Percentiles rank a stretch among this genome's conserved stretches.
Evolutionary conservation across 2,113 vertebrate genomes (phyloP).

Genomic region (Nymphicus hollandicus): DNA sequence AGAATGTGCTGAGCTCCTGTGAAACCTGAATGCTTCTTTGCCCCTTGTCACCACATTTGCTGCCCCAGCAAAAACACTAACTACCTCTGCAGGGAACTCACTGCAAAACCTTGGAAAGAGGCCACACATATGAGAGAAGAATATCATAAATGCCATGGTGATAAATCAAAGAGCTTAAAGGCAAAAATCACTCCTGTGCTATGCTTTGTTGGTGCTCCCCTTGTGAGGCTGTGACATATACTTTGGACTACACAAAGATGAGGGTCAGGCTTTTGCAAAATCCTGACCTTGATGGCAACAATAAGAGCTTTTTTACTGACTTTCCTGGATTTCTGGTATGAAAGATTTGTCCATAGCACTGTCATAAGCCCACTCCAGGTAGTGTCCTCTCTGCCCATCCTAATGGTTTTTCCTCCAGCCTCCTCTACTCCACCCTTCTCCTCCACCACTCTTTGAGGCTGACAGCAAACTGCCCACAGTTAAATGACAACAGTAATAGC

Average conservation of each 20-base stretch:
- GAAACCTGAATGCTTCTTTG: not conserved
- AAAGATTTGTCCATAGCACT: not conserved
- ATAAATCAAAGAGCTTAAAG: not conserved
- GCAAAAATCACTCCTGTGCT: not conserved
- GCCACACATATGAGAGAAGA: not conserved
- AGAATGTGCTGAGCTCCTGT: not conserved
- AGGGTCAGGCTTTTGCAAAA: not conserved
- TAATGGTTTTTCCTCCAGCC: not conserved
- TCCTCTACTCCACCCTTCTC: not conserved
- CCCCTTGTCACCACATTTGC: not conserved
- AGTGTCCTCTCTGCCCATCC: not conserved
- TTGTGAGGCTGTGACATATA: not conserved
- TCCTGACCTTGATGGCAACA: not conserved
- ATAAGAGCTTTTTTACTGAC: not conserved
- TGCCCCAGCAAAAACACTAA: not conserved
- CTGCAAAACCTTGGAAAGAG: not conserved
- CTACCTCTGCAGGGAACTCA: not conserved
- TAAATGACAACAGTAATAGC: not conserved
- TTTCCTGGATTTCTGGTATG: not conserved
- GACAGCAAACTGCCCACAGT: not conserved
- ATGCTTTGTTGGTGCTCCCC: not conserved
- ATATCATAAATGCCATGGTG: not conserved
- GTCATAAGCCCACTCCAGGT: not conserved
- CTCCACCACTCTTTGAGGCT: not conserved
- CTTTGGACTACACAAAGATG: not conserved